Percentiles rank a stretch among this genome's conserved stretches.
Evolutionary conservation across 2,888 invertebrate species (phyloP).

Genomic region (Argynnis bischoffii): DNA sequence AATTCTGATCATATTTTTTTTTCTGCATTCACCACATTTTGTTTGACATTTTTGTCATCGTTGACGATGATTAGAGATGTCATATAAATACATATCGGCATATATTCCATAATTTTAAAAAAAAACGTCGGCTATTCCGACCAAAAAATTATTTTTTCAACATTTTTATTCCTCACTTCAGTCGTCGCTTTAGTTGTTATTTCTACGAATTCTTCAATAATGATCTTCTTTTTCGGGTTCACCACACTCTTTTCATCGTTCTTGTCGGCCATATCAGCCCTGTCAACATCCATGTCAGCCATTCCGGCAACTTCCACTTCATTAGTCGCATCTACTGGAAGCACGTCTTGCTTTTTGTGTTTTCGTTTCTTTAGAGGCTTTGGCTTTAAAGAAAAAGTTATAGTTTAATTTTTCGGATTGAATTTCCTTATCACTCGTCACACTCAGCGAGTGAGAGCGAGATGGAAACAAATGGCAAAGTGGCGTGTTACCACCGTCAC

Average conservation of each 20-base stretch:
- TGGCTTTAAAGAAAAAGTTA: slow-evolving; percentile 20
- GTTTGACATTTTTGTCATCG: no score
- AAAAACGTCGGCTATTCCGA: no score
- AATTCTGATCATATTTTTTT: no score
- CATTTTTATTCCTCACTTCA: slow-evolving; percentile 8
- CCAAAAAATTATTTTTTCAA: no score
- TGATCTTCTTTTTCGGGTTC: slow-evolving; percentile 52
- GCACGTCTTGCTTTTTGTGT: slow-evolving; percentile 26
- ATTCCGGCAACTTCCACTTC: slow-evolving; percentile 14
- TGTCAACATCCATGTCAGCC: slow-evolving; percentile 13
- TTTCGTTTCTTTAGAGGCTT: slow-evolving; percentile 31
- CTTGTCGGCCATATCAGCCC: slow-evolving; percentile 15
- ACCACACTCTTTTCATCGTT: not conserved
- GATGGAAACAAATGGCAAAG: no score
- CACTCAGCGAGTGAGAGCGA: no score
- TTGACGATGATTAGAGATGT: no score
- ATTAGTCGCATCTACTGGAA: slow-evolving; percentile 11
- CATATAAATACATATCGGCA: no score
- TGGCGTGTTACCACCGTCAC: no score
- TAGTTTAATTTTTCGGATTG: not conserved
- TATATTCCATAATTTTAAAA: no score
- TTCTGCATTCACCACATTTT: no score
- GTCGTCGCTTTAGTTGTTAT: slow-evolving; percentile 40
- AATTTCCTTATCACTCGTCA: not conserved
- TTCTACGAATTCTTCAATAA: slow-evolving; percentile 66